Base-by-base conservation (phyloP, 2,113 vertebrate species). In the Nettapus auritus region DNA sequence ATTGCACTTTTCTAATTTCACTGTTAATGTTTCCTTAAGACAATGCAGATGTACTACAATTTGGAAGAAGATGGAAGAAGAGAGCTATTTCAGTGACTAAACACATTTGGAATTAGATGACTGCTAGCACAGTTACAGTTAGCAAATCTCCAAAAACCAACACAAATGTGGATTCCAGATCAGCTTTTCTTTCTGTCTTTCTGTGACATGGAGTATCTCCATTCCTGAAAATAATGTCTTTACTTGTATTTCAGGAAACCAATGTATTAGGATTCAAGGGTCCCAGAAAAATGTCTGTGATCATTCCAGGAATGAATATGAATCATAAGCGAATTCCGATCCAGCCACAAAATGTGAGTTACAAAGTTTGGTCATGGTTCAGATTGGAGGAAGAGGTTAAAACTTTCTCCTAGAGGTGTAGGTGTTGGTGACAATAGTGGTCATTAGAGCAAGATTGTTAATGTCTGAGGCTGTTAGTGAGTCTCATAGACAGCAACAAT, bases 251-350 rank as follows among this genome's bases (percentile, higher is more conserved):
- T 80, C 95, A 99, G 99, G 99, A 99, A 98, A 99, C 99, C 52
- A 99, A 99, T 55, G 99, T 99, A 10, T 97, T 99, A 60, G 99
- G 99, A 60, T 99, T 99, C 95, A 99, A 99, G 97, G 99, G 99
- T 8, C 99, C 99, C 16, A 98, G 99, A 34, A 99, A 99, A 96
- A 99, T 99, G 99, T 99, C 99, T 2, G 99, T 99, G 44, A 98
- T 99, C 96, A 99, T 99, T 96, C 99, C 99, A 18, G 99, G 99
- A 90, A 99, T 99, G 99, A 99, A 98, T 86, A 98, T 98, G 98
- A 99, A 97, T 97, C 99, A 99, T 62, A 98, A 99, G 36, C 98
- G 99, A 79, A 98, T 99, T 87, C 98, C 99, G 28, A 98, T 99
- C 57, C 98, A 97, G 77, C 99, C 99, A 80, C 98, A 94, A 75